These are phyloP conservation scores for Sarcophaga peregrina DNA, from an alignment of 1,140 invertebrate species.

Conservation along the genomic window DNA sequence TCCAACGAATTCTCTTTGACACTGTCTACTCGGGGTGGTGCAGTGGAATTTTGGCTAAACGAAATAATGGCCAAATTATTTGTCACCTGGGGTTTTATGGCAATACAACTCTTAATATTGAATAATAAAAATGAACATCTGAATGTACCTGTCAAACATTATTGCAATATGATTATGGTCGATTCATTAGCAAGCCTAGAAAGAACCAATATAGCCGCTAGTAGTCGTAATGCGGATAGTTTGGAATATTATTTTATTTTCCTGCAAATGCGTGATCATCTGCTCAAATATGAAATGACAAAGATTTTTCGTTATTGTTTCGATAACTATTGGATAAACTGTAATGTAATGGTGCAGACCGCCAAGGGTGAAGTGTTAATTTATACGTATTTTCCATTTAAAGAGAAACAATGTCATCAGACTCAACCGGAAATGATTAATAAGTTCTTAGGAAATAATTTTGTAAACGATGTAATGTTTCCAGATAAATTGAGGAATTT, in stretches of 20 bases:
- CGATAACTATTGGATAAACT: slow-evolving; percentile 56
- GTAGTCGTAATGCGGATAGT: slow-evolving; percentile 53
- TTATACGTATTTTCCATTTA: slow-evolving; percentile 57
- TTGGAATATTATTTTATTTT: slow-evolving; percentile 62
- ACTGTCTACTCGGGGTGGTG: slow-evolving; percentile 53
- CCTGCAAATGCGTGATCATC: slow-evolving; percentile 54
- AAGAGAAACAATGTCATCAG: slow-evolving; percentile 45
- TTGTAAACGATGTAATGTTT: slow-evolving; percentile 50
- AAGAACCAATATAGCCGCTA: slow-evolving; percentile 51
- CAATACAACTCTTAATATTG: slow-evolving; percentile 55
- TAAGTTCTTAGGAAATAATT: slow-evolving; percentile 52
- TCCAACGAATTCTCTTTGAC: slow-evolving; percentile 54
- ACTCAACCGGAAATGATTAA: slow-evolving; percentile 54
- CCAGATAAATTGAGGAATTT: slow-evolving; percentile 58
- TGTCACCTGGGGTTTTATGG: slow-evolving; percentile 53
- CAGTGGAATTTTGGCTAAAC: slow-evolving; percentile 59
- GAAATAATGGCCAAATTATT: slow-evolving; percentile 57
- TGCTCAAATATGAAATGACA: slow-evolving; percentile 51
- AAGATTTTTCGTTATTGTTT: slow-evolving; percentile 59
- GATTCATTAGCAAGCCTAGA: slow-evolving; percentile 50
- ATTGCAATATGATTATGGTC: slow-evolving; percentile 55
- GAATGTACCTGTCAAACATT: slow-evolving; percentile 48
- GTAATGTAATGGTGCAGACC: slow-evolving; percentile 57
- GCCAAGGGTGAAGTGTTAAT: slow-evolving; percentile 55
- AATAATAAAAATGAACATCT: slow-evolving; percentile 31